phyloP scores from a whole-genome alignment of 2,797 vertebrate species.

The Halcyon smyrnensis region DNA sequence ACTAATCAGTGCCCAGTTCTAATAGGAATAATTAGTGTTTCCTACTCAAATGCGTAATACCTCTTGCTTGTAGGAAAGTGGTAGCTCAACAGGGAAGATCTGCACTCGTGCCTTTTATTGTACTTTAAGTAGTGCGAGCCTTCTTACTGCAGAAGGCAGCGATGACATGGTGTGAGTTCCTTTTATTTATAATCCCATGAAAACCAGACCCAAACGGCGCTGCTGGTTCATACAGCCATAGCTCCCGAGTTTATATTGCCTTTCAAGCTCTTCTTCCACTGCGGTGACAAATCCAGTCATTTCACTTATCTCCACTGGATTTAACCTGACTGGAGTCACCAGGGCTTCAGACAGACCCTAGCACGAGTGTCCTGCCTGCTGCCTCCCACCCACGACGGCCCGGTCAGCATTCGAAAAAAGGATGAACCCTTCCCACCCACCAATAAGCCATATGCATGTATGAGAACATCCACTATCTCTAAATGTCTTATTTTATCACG shows the following conservation, averaged over 20 bases:
- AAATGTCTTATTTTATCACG: constrained; percentile 30
- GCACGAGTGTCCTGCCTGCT: not conserved
- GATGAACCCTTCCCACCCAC: not conserved
- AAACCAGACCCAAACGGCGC: not conserved
- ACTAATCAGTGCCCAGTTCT: constrained; percentile 57
- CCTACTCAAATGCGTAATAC: constrained; percentile 43
- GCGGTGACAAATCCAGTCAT: not conserved
- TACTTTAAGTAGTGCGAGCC: not conserved
- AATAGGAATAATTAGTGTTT: constrained; percentile 67
- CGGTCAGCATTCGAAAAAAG: not conserved
- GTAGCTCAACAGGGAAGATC: not conserved
- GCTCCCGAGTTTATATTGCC: not conserved
- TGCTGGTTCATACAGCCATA: not conserved
- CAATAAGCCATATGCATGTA: not conserved
- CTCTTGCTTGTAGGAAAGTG: constrained; percentile 18
- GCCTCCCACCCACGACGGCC: not conserved
- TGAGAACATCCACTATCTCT: constrained; percentile 11
- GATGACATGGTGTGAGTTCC: not conserved
- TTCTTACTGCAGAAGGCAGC: not conserved
- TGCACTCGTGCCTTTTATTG: not conserved
- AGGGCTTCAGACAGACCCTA: not conserved
- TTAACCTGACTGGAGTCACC: not conserved
- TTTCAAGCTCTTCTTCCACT: not conserved
- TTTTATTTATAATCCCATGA: not conserved
- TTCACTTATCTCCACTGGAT: not conserved